Base-by-base conservation (phyloP, 1,140 invertebrate species). In the Vanessa atalanta region DNA sequence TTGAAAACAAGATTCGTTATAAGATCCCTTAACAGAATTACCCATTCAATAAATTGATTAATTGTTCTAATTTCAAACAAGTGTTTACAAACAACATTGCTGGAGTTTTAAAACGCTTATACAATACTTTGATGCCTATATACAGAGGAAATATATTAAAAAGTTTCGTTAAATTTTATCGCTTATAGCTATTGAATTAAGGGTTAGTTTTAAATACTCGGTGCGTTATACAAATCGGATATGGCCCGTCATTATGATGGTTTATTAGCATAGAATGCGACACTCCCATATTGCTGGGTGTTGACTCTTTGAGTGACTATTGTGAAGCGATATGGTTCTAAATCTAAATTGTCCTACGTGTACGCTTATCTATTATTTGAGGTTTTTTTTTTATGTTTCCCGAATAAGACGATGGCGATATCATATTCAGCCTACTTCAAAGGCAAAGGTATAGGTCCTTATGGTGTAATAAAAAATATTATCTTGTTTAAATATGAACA, bases 221-320 rank as follows among this genome's bases (percentile, higher is more conserved):
- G 23, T 31, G 51, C 7, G n/a, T 53, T 64, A n/a, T 72, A 47
- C n/a, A 50, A 14, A 63, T 70, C 67, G 60, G 61, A 70, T 74
- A 60, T 70, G 67, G 31, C 0, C n/a, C n/a, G 16, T 65, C 67
- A 65, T 70, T 70, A 69, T 55, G 47, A 71, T 74, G 61, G 48
- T 55, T 72, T 66, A 85, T 85, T 85, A 80, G 75, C 82, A 85
- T 85, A 85, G 77, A 85, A 84, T 82, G 78, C 65, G 81, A 78
- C 77, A 81, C 83, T 76, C 74, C 76, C 73, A 75, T 82, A 61
- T 31, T n/a, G 26, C 31, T 31, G 51, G 43, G 16, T 68, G 65
- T 68, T 68, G 65, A 55, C 60, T 69, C 75, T 66, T 74, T 76
- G 73, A 75, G 64, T 64, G 48, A 72, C 53, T 47, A 73, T 60